phyloP scores from a whole-genome alignment of 2,888 invertebrate genomes.

The Harpalus rufipes region DNA sequence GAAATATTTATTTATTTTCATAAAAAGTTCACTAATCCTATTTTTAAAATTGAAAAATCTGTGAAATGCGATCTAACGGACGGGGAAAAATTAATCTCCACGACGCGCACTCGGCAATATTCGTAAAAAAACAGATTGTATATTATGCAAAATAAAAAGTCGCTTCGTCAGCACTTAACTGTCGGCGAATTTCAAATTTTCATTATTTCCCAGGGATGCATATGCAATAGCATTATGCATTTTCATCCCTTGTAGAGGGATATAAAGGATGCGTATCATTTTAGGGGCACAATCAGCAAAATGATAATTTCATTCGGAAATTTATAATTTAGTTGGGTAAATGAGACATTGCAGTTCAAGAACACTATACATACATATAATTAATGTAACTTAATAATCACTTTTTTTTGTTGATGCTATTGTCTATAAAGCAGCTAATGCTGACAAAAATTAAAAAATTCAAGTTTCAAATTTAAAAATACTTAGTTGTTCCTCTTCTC shows the following conservation, averaged over 20 bases:
- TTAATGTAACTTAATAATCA: too few species aligned
- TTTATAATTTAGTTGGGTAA: too few species aligned
- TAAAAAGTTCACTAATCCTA: conserved; percentile 4
- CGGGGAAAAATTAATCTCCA: conserved; percentile 7
- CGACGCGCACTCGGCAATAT: conserved; percentile 29
- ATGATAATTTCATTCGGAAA: background rate
- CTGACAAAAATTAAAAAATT: too few species aligned
- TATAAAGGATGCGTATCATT: background rate
- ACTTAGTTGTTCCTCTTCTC: too few species aligned
- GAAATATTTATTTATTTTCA: conserved; percentile 11
- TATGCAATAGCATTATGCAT: conserved; percentile 14
- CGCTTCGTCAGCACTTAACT: conserved; percentile 26
- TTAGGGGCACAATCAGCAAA: background rate
- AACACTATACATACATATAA: too few species aligned
- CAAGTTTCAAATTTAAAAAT: too few species aligned
- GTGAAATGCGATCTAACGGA: conserved; percentile 28
- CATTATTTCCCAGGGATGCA: conserved; percentile 20
- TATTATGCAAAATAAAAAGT: conserved; percentile 29
- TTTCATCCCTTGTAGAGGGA: background rate
- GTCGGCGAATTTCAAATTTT: conserved; percentile 35
- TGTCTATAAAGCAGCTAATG: too few species aligned
- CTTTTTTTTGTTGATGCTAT: too few species aligned
- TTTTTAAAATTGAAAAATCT: conserved; percentile 36
- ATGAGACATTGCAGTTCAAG: too few species aligned
- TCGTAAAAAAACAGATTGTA: conserved; percentile 28